Evolutionary conservation across 2,113 vertebrate genomes (phyloP), one percentile per base, ranked within the genome.

Genomic region (Antidorcas marsupialis): DNA sequence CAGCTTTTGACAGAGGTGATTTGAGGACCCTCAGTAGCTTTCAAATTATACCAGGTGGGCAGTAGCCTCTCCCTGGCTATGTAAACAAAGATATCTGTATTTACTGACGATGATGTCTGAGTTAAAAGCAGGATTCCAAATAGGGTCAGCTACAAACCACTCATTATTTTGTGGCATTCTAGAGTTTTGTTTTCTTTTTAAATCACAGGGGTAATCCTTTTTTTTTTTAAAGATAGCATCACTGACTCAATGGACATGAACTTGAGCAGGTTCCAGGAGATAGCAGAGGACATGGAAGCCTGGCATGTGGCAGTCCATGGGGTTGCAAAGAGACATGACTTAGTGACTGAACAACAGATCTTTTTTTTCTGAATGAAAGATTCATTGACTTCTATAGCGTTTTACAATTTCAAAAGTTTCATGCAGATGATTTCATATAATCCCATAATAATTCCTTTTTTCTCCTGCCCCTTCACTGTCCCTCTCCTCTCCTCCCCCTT

Each of bases 91-190:
- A 71, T 71, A 21, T 33, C 9, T 28, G 1, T 64, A 85, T 52
- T 89, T 82, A 59, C 64, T 12, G 55, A 33, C 33, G 92, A 62
- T 36, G 12, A 79, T 76, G 62, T 87, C 71, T 87, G 78, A 76
- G 39, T 93, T 87, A 95, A 96, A 27, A 53, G 78, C 50, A 59
- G 11, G n/a, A 62, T 96, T 83, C 15, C 81, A 89, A 95, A 92
- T 74, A 74, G 11, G 78, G 57, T 60, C n/a, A 59, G 30, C 12
- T 88, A 33, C 78, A 78, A 62, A 76, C 33, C 64, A 71, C 43
- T 52, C 19, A 87, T 36, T 74, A 28, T 45, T 92, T 78, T 79
- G 64, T 89, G 76, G 81, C 33, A 85, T 33, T 83, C 1, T 15
- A 64, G 16, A 27, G n/a, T n/a, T 83, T 57, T 50, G 10, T 12